Conservation (phyloP, 2,888 invertebrate species). For the Sinotaia quadrata region DNA sequence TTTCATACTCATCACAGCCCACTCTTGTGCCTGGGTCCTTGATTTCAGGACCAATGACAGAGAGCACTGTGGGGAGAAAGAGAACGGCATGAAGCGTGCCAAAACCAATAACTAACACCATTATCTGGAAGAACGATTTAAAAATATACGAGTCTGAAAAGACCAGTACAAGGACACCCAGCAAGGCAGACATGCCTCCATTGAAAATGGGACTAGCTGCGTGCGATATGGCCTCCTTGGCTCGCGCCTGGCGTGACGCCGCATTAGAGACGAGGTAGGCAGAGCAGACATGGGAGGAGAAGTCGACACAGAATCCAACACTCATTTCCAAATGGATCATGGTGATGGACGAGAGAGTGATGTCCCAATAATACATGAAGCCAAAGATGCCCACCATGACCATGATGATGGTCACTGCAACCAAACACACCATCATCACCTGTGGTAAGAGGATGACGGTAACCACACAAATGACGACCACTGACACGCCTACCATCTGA, state of each 20-base stretch:
- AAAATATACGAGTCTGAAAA: slow-evolving; percentile 51
- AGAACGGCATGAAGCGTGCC: slow-evolving; percentile 49
- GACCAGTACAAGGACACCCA: slow-evolving; percentile 48
- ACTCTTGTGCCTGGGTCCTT: no score
- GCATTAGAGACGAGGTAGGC: slow-evolving; percentile 45
- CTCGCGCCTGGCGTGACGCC: slow-evolving; percentile 31
- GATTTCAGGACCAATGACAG: slow-evolving; percentile 36
- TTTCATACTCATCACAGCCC: no score
- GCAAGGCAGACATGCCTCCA: slow-evolving; percentile 50
- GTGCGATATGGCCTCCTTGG: slow-evolving; percentile 40
- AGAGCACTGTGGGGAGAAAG: slow-evolving; percentile 49
- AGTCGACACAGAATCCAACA: slow-evolving; percentile 62
- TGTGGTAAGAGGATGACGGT: slow-evolving; percentile 62
- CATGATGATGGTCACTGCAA: slow-evolving; percentile 53
- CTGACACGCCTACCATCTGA: slow-evolving; percentile 59
- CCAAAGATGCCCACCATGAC: slow-evolving; percentile 62
- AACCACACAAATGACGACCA: slow-evolving; percentile 57
- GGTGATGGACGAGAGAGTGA: slow-evolving; percentile 58
- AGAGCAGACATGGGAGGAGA: slow-evolving; percentile 54
- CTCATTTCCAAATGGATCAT: slow-evolving; percentile 62
- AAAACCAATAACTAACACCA: slow-evolving; percentile 49
- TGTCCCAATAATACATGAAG: slow-evolving; percentile 53
- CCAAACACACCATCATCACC: slow-evolving; percentile 54
- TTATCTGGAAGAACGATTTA: slow-evolving; percentile 52
- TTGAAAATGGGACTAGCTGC: slow-evolving; percentile 54